Evolutionary conservation across 2,888 invertebrate species (phyloP), one percentile per base, ranked within the genome.

Genomic region (Zygothrica quintamaculata): DNA sequence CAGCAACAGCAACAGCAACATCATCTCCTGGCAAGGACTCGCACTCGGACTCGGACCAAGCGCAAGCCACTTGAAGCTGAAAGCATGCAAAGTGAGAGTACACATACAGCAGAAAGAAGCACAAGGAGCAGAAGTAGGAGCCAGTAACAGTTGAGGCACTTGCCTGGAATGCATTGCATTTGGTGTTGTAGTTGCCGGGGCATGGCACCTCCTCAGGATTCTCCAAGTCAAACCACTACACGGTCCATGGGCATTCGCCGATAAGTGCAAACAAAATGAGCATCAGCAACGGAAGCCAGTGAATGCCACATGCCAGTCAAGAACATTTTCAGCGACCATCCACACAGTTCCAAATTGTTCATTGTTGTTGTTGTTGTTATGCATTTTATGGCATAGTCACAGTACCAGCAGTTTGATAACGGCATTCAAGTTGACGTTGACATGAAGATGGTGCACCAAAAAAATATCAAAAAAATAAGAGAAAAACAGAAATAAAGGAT

Each of bases 181-280:
- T 92, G 2, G 93, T 91, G n/a, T 94, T 93, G 90, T 96, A 97
- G 1, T 92, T 92, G 78, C 93, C 92, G 0, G 98, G 98, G 84
- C 95, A 94, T 0, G 92, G 91, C 9, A 91, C 90, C 0, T 94
- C 92, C 90, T 98, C 98, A 0, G 97, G 97, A 8, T 93, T 93
- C 88, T 98, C 97, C 87, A 94, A 92, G 89, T 97, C 96, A 89
- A 93, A 96, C 97, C 97, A 98, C 94, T 96, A 62, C 33, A 66
- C 56, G 37, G 61, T 12, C 66, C 74, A 61, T 64, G 74, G 77
- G 50, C 80, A 75, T 75, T 65, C 58, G 52, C 26, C 84, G 86
- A 80, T 80, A 82, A 85, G 86, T 81, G 79, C 79, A 79, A 82
- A 78, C 79, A 79, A 79, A 85, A 85, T 85, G 86, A 78, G 86